Evolutionary conservation across 2,797 vertebrate genomes (phyloP).

Genomic region (Esox masquinongy): DNA sequence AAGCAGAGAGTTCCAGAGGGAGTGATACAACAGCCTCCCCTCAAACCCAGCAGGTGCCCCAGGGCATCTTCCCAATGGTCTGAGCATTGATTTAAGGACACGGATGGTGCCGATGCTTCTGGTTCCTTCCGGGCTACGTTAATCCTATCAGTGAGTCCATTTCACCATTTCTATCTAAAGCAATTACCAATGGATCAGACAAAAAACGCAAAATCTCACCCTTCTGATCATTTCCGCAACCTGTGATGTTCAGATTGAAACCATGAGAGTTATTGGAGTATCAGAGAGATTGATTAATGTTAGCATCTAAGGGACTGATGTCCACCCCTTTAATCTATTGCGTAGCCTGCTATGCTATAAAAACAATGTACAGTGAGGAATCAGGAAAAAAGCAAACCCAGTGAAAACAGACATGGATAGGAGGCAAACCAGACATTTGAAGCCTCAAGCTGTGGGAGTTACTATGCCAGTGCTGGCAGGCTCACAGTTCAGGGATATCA

Average conservation of each 20-base stretch:
- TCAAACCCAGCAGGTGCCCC: conserved; percentile 14
- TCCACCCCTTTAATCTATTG: conserved; percentile 21
- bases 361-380: conserved; percentile 46
- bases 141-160: conserved; percentile 39
- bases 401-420: conserved; percentile 47
- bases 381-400: conserved; percentile 44
- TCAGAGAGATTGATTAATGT: conserved; percentile 19
- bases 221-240: conserved; percentile 9
- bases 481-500: conserved; percentile 66
- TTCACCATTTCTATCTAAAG: conserved; percentile 26
- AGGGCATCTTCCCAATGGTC: conserved; percentile 15
- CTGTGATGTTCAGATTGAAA: conserved; percentile 21
- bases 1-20: conserved; percentile 25
- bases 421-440: conserved; percentile 56
- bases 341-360: conserved; percentile 22
- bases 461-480: conserved; percentile 45
- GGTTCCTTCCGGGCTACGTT: conserved; percentile 7
- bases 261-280: conserved; percentile 28
- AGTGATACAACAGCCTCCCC: conserved; percentile 7
- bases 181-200: conserved; percentile 26
- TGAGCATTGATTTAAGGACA: conserved; percentile 25
- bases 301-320: conserved; percentile 46
- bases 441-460: conserved; percentile 55
- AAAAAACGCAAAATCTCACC: neutral
- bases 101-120: conserved; percentile 6